Evolutionary conservation across 2,888 invertebrate species (phyloP), one percentile per base, ranked within the genome.

Genomic region (Parnassius smintheus): DNA sequence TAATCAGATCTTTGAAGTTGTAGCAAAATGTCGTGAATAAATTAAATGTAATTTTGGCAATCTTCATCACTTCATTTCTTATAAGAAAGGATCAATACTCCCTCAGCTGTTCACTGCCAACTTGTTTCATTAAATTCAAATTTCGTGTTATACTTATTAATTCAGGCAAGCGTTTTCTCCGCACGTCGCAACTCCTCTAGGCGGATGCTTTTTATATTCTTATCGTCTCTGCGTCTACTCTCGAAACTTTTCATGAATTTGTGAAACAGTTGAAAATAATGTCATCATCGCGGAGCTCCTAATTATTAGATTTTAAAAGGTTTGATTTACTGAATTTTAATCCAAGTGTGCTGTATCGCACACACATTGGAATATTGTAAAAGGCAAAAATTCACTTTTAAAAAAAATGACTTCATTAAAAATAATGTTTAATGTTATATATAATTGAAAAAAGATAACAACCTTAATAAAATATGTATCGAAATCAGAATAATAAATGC

Each of bases 121-220:
- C 87, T 92, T 92, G 91, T 92, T 91, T 92, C 91, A 92, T 92
- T 92, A 92, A 91, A 92, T 92, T 92, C 91, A 92, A 91, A 92
- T 92, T 92, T 90, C 87, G 86, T 89, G 91, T 91, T 91, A 85
- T 88, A 90, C 87, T 92, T 92, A 92, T 92, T 91, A 92, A 92
- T 91, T 92, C 90, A 89, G 82, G 80, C 76, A 78, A 77, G 75
- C 83, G 83, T 83, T 86, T 82, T 76, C 78, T 72, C 78, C 79
- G 82, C 82, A 84, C 88, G 83, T 78, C 74, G 76, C 75, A 73
- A 73, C 76, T 79, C 74, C 72, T 71, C 72, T 71, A 74, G 53
- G 53, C 62, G 81, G 75, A 72, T 78, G 79, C 76, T 88, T 88
- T 90, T 88, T 87, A 87, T 86, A 86, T 85, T 83, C 80, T 70